Evolutionary conservation across 2,888 invertebrate genomes (phyloP).

Genomic region (Prenolepis imparis): DNA sequence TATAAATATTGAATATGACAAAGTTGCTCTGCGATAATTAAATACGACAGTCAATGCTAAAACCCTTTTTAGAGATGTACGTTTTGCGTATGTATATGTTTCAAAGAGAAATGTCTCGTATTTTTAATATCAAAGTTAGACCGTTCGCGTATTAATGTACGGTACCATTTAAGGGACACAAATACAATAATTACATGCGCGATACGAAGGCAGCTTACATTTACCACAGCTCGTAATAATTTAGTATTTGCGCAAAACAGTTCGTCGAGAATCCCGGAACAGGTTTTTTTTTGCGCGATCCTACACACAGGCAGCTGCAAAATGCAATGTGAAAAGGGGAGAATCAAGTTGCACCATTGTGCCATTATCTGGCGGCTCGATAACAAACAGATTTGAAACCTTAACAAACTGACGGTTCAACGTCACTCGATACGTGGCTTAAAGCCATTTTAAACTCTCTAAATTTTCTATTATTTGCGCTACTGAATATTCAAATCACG

Average conservation of each 20-base stretch:
- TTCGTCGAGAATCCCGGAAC: not conserved
- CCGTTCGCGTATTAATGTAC: not conserved
- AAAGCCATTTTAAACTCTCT: not conserved
- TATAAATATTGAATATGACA: conserved; percentile 17
- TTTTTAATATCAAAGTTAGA: conserved; percentile 7
- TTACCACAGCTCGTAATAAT: conserved; percentile 33
- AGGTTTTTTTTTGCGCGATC: conserved; percentile 22
- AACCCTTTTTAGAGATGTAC: not conserved
- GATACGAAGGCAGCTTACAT: not conserved
- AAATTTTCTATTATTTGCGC: not conserved
- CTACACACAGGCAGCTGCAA: not conserved
- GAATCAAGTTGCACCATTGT: conserved; percentile 37
- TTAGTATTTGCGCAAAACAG: conserved; percentile 24
- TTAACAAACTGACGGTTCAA: conserved; percentile 36
- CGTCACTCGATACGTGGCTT: conserved; percentile 14
- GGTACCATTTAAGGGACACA: not conserved
- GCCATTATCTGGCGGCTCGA: conserved; percentile 29
- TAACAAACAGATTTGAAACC: conserved; percentile 50
- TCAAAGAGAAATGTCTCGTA: not conserved
- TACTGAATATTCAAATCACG: not conserved
- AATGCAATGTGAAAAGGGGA: conserved; percentile 42
- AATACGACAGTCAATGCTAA: conserved; percentile 27
- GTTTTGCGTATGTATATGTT: not conserved
- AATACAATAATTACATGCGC: conserved; percentile 34
- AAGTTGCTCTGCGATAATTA: conserved; percentile 22